Percentiles rank a stretch among this genome's conserved stretches.
Evolutionary conservation across 2,797 vertebrate species (phyloP).

Genomic region (Urosaurus nigricauda): DNA sequence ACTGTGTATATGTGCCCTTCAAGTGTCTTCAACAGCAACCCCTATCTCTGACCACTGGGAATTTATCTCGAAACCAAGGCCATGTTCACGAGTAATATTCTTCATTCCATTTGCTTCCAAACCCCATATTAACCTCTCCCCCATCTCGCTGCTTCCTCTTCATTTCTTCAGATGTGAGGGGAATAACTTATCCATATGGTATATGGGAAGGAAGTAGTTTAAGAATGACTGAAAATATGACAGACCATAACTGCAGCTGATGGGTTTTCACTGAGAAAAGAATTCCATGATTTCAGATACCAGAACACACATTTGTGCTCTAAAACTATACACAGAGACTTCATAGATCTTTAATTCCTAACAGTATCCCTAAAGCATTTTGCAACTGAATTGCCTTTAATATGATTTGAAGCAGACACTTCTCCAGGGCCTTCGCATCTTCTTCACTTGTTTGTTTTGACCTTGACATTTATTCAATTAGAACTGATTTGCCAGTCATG

Average conservation of each 20-base stretch:
- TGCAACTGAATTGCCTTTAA: slow-evolving; percentile 70
- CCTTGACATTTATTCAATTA: slow-evolving; percentile 89
- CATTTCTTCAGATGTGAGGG: background rate
- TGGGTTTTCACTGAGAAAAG: background rate
- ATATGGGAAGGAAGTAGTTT: background rate
- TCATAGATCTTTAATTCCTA: slow-evolving; percentile 64
- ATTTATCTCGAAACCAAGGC: background rate
- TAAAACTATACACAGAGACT: slow-evolving; percentile 42
- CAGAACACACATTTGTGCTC: slow-evolving; percentile 44
- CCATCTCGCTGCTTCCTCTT: background rate
- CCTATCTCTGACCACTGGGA: background rate
- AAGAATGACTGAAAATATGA: background rate
- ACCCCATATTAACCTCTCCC: background rate
- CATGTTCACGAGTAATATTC: background rate
- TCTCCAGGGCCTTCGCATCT: slow-evolving; percentile 82
- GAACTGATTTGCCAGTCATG: slow-evolving; percentile 84
- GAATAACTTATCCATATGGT: background rate
- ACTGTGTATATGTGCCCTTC: background rate
- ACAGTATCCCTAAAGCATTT: slow-evolving; percentile 66
- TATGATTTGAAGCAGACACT: slow-evolving; percentile 76
- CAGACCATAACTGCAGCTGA: background rate
- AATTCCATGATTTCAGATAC: background rate
- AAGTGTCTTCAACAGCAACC: background rate
- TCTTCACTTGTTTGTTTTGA: slow-evolving; percentile 82
- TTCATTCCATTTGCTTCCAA: background rate